Evolutionary conservation across 2,888 invertebrate genomes (phyloP), one percentile per base, ranked within the genome.

Genomic region (Microctonus brassicae): DNA sequence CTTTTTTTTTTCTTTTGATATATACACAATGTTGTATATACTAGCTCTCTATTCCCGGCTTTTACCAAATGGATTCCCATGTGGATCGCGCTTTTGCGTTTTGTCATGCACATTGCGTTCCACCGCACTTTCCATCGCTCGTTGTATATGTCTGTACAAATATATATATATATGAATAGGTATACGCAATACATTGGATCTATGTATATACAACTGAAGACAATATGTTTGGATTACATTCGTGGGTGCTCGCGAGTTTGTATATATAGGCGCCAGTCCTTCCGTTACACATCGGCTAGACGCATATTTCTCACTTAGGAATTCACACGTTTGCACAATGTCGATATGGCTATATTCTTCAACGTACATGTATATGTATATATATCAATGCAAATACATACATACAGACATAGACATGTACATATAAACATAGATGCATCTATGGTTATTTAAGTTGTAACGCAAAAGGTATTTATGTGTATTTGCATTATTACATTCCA

Each of bases 231-330:
- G 76, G 78, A 78, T 78, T 78, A 76, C 72, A 64, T 69, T 58
- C 66, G 42, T 60, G 53, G 65, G 66, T 64, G 60, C 34, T 57
- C 64, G 73, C 58, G 73, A 68, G 66, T 60, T 61, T 24, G 66
- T 67, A 69, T 69, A 70, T 61, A 60, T 64, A 69, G 58, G 61
- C 72, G 47, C 62, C 69, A 69, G 69, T 72, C 72, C 73, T 74
- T 74, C 60, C 68, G 70, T 75, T 76, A 73, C 73, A 73, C 71
- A 73, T 70, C 47, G 73, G 67, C 75, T 75, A 76, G 76, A 78
- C 76, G 78, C 76, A 78, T 78, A 78, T 78, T 78, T 78, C 76
- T 75, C 78, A 74, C 74, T 77, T 76, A 75, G 77, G 76, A 72
- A 76, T 74, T 75, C 75, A 68, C 67, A 71, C 63, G 70, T 61